A percentile compares a stretch with the other conserved stretches of the same genome.
Conservation (phyloP, 2,888 invertebrate species). For the Parapristionchus giblindavisi region DNA sequence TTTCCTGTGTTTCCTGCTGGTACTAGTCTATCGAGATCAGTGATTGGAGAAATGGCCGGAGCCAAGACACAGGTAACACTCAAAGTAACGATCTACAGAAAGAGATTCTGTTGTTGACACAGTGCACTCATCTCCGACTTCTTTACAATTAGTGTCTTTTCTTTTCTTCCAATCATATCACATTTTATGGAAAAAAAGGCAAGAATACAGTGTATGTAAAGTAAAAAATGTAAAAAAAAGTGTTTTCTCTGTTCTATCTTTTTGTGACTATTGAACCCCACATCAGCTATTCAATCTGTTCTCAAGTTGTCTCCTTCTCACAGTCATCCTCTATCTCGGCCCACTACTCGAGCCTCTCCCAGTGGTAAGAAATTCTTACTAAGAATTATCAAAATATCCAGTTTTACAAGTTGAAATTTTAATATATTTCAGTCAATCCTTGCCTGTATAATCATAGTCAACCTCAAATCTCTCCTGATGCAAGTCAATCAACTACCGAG, state of each 20-base stretch:
- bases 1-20: conserved; percentile 73
- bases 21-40: conserved; percentile 73
- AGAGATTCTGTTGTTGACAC: neutral
- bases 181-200: too few relatives aligned
- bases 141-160: too few relatives aligned
- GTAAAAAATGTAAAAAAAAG: too few relatives aligned
- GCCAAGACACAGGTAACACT: neutral
- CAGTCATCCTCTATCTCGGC: conserved; percentile 85
- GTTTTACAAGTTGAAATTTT: neutral
- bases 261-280: neutral
- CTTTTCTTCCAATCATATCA: too few relatives aligned
- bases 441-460: conserved; percentile 72
- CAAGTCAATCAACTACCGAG: conserved; percentile 79
- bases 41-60: conserved; percentile 83
- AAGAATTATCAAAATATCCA: neutral
- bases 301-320: conserved; percentile 80
- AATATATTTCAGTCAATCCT: conserved; percentile 67
- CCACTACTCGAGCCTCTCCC: conserved; percentile 88
- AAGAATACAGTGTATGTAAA: too few relatives aligned
- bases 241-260: neutral
- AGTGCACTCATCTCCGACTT: too few relatives aligned
- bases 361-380: conserved; percentile 74
- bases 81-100: neutral
- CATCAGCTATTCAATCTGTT: conserved; percentile 79
- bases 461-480: conserved; percentile 72